Percentiles rank a stretch among this genome's conserved stretches.
Conservation (phyloP, 2,888 invertebrate species). For the Drosophila setosimentum region DNA sequence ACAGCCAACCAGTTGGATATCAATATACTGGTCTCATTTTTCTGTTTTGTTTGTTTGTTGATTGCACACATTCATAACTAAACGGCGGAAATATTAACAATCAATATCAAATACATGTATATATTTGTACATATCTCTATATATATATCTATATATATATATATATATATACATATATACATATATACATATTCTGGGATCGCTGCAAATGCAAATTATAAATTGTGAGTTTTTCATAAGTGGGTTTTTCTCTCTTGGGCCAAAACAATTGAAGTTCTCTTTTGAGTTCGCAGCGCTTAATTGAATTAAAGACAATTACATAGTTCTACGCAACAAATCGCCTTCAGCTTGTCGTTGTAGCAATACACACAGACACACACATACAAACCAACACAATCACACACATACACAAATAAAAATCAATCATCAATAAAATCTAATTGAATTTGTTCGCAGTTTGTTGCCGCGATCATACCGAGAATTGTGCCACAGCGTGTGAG, state of each 20-base stretch:
- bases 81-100: conserved; percentile 62
- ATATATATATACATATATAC: background rate
- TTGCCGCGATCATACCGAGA: conserved; percentile 42
- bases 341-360: conserved; percentile 12
- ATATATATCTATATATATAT: background rate
- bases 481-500: conserved; percentile 24
- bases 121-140: background rate
- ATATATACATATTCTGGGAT: background rate
- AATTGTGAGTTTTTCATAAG: conserved; percentile 19
- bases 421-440: conserved; percentile 80
- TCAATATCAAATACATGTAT: conserved; percentile 42
- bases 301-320: conserved; percentile 76
- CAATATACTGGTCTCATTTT: conserved; percentile 34
- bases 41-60: conserved; percentile 41
- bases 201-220: conserved; percentile 17
- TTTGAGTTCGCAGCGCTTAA: conserved; percentile 53
- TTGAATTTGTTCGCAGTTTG: conserved; percentile 70
- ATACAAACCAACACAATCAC: conserved; percentile 2
- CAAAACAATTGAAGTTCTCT: conserved; percentile 61
- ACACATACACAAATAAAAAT: conserved; percentile 54
- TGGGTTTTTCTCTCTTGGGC: conserved; percentile 12
- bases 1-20: conserved; percentile 18
- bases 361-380: conserved; percentile 13
- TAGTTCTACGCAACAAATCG: conserved; percentile 16
- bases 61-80: conserved; percentile 51